phyloP scores from a whole-genome alignment of 2,888 invertebrate species.

The Stramonita haemastoma region DNA sequence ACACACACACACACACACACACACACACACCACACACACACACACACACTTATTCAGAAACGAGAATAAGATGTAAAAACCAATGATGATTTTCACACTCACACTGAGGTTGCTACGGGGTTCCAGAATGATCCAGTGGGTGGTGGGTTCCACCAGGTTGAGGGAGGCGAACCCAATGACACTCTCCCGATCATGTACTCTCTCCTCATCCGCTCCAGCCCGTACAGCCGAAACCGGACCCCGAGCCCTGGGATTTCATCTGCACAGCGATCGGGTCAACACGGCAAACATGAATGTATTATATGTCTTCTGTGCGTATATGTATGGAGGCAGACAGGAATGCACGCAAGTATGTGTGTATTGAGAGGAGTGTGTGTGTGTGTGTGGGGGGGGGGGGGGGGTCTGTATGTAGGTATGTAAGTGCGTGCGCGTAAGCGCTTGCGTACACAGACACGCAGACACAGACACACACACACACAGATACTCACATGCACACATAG shows the following conservation, averaged over 20 bases:
- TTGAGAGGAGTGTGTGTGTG: too few relatives aligned
- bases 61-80: too few relatives aligned
- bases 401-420: neutral
- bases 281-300: too few relatives aligned
- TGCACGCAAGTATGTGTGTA: too few relatives aligned
- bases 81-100: constrained; percentile 50
- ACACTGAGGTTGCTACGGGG: constrained; percentile 77
- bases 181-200: constrained; percentile 94
- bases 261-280: constrained; percentile 72
- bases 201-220: constrained; percentile 93
- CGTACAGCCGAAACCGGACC: constrained; percentile 91
- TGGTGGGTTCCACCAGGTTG: constrained; percentile 92
- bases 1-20: constrained; percentile 4
- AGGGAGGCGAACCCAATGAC: constrained; percentile 92
- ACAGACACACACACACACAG: neutral
- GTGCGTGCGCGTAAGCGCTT: neutral
- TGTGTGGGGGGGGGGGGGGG: too few relatives aligned
- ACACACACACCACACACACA: neutral
- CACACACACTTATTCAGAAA: neutral
- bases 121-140: constrained; percentile 91
- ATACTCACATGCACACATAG: neutral
- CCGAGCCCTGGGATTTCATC: constrained; percentile 96
- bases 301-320: too few relatives aligned
- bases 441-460: neutral
- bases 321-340: too few relatives aligned